Conservation (phyloP, 1,140 invertebrate genomes). For the Brachystomella parvula region DNA sequence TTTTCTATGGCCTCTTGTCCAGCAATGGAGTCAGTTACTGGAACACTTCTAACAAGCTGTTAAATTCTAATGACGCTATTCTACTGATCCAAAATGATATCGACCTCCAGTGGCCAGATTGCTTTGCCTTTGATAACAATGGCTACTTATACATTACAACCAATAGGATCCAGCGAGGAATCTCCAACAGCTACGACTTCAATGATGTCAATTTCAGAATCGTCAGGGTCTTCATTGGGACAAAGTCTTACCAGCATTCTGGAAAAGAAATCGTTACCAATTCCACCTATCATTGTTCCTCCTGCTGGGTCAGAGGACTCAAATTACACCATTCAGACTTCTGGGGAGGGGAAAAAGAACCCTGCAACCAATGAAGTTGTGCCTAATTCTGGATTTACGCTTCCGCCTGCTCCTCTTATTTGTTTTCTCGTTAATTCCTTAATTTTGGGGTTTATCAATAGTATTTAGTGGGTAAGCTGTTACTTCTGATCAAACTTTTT, state of each 20-base stretch:
- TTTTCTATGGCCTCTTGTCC: conserved; percentile 58
- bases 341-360: no score
- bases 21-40: conserved; percentile 58
- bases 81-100: conserved; percentile 55
- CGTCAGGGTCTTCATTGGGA: conserved; percentile 47
- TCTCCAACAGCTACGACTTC: conserved; percentile 48
- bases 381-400: no score
- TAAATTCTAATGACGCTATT: not conserved
- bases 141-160: conserved; percentile 57
- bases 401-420: no score
- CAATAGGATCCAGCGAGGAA: conserved; percentile 57
- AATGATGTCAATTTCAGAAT: conserved; percentile 54
- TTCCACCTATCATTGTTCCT: not conserved
- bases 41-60: conserved; percentile 45
- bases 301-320: no score
- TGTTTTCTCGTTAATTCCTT: no score
- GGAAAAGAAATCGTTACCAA: conserved; percentile 42
- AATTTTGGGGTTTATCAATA: no score
- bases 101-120: conserved; percentile 61
- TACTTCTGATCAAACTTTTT: no score
- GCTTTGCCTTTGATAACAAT: conserved; percentile 58
- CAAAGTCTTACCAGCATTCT: conserved; percentile 9
- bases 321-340: no score
- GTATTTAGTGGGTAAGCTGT: no score
- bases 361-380: no score